phyloP scores from a whole-genome alignment of 2,888 invertebrate species.

The Tillus elongatus region DNA sequence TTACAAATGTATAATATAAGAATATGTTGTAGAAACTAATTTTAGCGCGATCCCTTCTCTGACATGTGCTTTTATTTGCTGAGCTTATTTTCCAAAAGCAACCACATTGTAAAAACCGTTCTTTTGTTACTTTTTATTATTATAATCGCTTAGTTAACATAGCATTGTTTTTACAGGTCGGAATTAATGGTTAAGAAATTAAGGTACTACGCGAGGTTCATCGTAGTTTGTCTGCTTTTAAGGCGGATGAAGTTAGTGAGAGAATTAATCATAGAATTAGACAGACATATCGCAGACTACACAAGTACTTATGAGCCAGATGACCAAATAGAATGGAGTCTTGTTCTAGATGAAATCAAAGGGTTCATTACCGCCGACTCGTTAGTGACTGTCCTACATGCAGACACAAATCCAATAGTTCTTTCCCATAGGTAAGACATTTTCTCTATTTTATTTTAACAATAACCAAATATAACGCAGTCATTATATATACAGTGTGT shows the following conservation, averaged over 20 bases:
- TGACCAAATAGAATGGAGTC: conserved; percentile 91
- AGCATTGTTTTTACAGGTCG: conserved; percentile 46
- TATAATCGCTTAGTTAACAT: no score
- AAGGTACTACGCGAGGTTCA: conserved; percentile 89
- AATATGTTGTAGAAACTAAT: no score
- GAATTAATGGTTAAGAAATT: conserved; percentile 96
- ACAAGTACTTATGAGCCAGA: conserved; percentile 94
- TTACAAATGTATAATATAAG: no score
- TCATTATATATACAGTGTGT: no score
- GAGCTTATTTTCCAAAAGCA: no score
- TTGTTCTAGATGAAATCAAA: conserved; percentile 89
- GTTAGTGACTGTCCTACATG: conserved; percentile 77
- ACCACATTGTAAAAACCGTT: no score
- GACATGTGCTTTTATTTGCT: no score
- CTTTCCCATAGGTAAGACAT: conserved; percentile 71
- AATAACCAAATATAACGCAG: no score
- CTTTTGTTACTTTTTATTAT: no score
- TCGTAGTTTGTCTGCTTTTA: conserved; percentile 87
- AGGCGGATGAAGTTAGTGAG: conserved; percentile 89
- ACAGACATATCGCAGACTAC: conserved; percentile 91
- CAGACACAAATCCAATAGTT: conserved; percentile 76
- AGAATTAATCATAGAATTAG: conserved; percentile 84
- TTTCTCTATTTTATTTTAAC: neutral
- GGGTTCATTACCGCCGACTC: conserved; percentile 90
- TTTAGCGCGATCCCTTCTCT: no score